Evolutionary conservation across 1,140 invertebrate genomes (phyloP), one percentile per base, ranked within the genome.

Genomic region (Zeugodacus cucurbitae): DNA sequence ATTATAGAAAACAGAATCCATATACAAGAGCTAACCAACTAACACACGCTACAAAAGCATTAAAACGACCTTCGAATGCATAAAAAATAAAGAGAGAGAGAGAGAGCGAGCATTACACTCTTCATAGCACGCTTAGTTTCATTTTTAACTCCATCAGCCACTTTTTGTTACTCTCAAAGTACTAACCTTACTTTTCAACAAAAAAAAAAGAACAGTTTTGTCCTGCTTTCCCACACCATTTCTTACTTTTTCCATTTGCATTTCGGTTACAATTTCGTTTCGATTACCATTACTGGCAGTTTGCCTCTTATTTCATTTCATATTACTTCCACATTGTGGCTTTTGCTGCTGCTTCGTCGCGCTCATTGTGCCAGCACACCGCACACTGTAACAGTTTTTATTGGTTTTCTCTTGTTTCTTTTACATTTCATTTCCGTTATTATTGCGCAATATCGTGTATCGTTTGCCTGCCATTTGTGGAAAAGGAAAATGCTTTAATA

Each of bases 401-500:
- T 41, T 44, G 17, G 32, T 17, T 67, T 32, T 67, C 7, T 3
- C 32, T 8, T 32, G n/a, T 2, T 41, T 11, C 3, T 74, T 41
- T 74, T n/a, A 29, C 29, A 37, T 41, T 74, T 74, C 34, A 7
- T 74, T 74, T 74, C 20, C 29, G 34, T 74, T 74, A 74, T 74
- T 74, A 74, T 74, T 74, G 37, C 34, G 20, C 70, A 41, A 74
- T 74, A 74, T n/a, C 37, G 41, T 74, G 70, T 41, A 41, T 74
- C 70, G 37, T 74, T 48, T 82, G 32, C n/a, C n/a, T 54, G n/a
- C 48, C 34, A 82, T 87, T 87, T 59, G 86, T 29, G 86, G 86
- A 87, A 87, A 82, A 34, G n/a, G 22, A 82, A 82, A 48, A 48
- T 82, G 57, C 26, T 87, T 87, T 87, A 87, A 87, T 87, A 87